A percentile compares a stretch with the other conserved stretches of the same genome.
Conservation (phyloP, 2,797 vertebrate species). For the Macropus fuliginosus region DNA sequence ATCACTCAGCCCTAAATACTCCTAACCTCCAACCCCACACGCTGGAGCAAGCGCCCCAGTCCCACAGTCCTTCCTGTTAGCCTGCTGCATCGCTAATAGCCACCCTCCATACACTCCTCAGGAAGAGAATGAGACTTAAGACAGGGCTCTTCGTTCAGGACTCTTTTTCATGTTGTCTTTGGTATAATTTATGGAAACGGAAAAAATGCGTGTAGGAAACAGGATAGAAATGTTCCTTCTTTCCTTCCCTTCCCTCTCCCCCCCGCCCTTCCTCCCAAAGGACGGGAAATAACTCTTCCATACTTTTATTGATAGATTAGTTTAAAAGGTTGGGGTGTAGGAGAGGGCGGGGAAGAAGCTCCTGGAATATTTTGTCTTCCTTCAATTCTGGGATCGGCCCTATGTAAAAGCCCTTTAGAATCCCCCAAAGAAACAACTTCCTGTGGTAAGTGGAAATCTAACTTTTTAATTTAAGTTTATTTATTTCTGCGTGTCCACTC, state of each 20-base stretch:
- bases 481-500: slow-evolving; percentile 71
- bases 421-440: slow-evolving; percentile 64
- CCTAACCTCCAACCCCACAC: slow-evolving; percentile 55
- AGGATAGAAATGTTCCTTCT: slow-evolving; percentile 69
- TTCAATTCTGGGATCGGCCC: slow-evolving; percentile 74
- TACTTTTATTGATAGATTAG: slow-evolving; percentile 73
- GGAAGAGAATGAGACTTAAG: slow-evolving; percentile 74
- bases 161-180: slow-evolving; percentile 81
- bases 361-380: slow-evolving; percentile 74
- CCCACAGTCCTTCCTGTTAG: slow-evolving; percentile 71
- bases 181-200: slow-evolving; percentile 85
- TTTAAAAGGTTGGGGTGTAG: slow-evolving; percentile 63
- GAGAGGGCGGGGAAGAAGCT: neutral
- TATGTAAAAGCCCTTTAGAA: slow-evolving; percentile 68
- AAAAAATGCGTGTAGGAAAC: slow-evolving; percentile 80
- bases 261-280: slow-evolving; percentile 26
- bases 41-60: slow-evolving; percentile 61
- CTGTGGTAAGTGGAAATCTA: slow-evolving; percentile 67
- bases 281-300: slow-evolving; percentile 45
- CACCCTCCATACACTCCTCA: slow-evolving; percentile 59
- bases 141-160: slow-evolving; percentile 75
- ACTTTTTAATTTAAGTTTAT: slow-evolving; percentile 61
- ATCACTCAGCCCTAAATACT: slow-evolving; percentile 60
- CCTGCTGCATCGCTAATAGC: slow-evolving; percentile 61
- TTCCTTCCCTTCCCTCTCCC: too few species aligned